phyloP scores from a whole-genome alignment of 1,140 invertebrate species.

The Lamellibrachia luymesi region DNA sequence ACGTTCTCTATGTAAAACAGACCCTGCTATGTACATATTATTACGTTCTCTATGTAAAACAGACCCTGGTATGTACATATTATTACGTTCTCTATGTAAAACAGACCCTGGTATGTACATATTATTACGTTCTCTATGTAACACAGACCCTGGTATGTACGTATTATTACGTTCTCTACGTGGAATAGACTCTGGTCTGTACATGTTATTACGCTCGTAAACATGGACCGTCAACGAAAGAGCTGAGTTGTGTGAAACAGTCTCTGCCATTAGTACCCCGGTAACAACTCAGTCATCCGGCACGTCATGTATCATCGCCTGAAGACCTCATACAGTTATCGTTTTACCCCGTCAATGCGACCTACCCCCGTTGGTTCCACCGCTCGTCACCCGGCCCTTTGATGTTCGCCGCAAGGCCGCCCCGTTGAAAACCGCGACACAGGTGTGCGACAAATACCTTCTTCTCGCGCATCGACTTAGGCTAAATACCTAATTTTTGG shows the following conservation, averaged over 20 bases:
- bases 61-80: too few species aligned
- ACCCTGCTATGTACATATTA: too few species aligned
- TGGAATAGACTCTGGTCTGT: too few species aligned
- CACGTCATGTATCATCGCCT: neutral
- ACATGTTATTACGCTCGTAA: too few species aligned
- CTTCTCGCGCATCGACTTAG: neutral
- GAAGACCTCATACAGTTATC: slow-evolving; percentile 4
- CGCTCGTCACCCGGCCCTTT: neutral
- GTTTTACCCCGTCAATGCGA: neutral
- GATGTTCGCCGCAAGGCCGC: neutral
- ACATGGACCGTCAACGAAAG: neutral
- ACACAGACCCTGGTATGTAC: too few species aligned
- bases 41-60: too few species aligned
- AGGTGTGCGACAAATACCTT: neutral
- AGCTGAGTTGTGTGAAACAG: neutral
- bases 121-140: too few species aligned
- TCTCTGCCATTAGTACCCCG: neutral
- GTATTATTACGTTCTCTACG: too few species aligned
- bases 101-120: too few species aligned
- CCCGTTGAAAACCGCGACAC: neutral
- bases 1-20: too few species aligned
- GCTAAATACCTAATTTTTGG: neutral
- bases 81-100: too few species aligned
- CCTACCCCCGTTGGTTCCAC: neutral
- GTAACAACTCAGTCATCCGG: neutral